A percentile compares a stretch with the other conserved stretches of the same genome.
Conservation (phyloP, 2,888 invertebrate genomes). For the Drosophila nr. fundita region DNA sequence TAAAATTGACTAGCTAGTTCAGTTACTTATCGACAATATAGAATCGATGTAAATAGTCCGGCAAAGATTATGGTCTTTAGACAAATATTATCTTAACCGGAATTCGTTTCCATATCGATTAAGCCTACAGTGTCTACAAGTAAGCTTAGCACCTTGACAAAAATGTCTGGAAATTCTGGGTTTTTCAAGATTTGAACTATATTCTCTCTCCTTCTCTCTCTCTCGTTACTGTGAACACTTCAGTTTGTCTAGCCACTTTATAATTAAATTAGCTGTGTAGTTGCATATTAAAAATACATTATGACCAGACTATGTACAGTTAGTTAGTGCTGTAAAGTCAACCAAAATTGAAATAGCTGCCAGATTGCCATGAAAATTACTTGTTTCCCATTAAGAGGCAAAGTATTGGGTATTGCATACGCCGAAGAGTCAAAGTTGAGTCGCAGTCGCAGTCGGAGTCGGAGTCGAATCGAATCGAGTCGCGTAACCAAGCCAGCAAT, state of each 20-base stretch:
- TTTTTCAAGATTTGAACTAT: neutral
- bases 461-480: conserved; percentile 1
- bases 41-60: neutral
- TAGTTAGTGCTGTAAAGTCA: neutral
- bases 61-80: accelerated
- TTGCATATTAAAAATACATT: conserved; percentile 11
- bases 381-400: conserved; percentile 31
- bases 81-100: neutral
- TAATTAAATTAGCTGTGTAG: neutral
- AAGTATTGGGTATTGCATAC: conserved; percentile 1
- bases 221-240: neutral
- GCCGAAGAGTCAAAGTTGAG: neutral
- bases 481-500: conserved; percentile 45
- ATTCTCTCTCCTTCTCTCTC: neutral
- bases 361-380: conserved; percentile 35
- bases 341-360: neutral
- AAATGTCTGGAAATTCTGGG: neutral
- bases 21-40: neutral
- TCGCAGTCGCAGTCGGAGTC: neutral
- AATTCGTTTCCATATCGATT: neutral
- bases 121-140: neutral
- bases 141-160: neutral
- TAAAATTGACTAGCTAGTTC: neutral
- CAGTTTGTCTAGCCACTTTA: neutral
- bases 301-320: neutral